Conservation (phyloP, 2,797 vertebrate species). For the Microchirus variegatus region DNA sequence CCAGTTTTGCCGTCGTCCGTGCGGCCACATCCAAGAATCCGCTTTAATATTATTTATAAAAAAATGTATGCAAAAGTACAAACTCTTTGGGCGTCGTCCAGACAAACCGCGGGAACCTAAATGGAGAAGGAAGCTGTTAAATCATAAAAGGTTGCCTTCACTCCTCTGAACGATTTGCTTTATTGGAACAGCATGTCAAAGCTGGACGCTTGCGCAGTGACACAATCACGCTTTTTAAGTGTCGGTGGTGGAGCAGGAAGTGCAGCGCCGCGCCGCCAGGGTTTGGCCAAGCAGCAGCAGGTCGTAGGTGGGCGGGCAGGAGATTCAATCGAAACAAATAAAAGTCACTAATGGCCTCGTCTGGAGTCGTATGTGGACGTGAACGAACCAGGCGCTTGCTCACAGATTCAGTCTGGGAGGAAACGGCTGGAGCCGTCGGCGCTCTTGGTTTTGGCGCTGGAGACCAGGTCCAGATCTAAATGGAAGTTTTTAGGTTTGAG, state of each 20-base stretch:
- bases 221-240: slow-evolving; percentile 49
- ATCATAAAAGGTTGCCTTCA: slow-evolving; percentile 81
- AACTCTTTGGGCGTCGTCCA: slow-evolving; percentile 67
- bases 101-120: slow-evolving; percentile 69
- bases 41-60: background rate
- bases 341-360: slow-evolving; percentile 60
- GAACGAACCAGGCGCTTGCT: slow-evolving; percentile 47
- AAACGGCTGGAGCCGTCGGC: slow-evolving; percentile 53
- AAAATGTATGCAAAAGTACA: slow-evolving; percentile 31
- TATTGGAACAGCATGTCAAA: slow-evolving; percentile 78
- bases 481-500: slow-evolving; percentile 74
- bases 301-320: slow-evolving; percentile 22
- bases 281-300: slow-evolving; percentile 35
- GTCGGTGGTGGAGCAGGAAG: slow-evolving; percentile 44
- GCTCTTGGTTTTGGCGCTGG: slow-evolving; percentile 53
- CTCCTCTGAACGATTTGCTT: slow-evolving; percentile 74
- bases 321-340: slow-evolving; percentile 41
- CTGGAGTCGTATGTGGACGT: slow-evolving; percentile 46
- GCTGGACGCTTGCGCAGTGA: slow-evolving; percentile 61
- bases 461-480: slow-evolving; percentile 67
- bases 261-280: slow-evolving; percentile 24
- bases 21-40: no score
- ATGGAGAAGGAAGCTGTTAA: slow-evolving; percentile 80
- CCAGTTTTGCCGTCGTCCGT: no score
- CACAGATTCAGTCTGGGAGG: slow-evolving; percentile 68